Evolutionary conservation across 2,113 vertebrate species (phyloP).

Genomic region (Myxocyprinus asiaticus): DNA sequence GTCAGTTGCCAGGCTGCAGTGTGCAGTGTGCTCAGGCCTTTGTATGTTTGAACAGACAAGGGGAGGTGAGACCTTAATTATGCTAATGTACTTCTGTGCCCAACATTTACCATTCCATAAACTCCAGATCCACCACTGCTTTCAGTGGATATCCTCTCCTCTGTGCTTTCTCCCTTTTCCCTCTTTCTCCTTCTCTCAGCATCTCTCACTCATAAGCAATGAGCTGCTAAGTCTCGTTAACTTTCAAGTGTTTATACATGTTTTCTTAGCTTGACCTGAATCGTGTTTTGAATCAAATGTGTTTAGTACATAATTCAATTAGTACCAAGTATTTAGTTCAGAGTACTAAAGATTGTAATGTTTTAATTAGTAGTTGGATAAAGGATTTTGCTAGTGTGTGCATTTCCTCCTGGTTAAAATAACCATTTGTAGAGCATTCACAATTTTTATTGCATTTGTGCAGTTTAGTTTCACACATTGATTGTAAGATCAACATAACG

Average conservation of each 20-base stretch:
- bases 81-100: constrained; percentile 24
- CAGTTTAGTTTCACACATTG: no score
- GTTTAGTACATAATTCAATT: background rate
- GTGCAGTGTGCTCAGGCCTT: background rate
- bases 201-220: background rate
- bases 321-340: background rate
- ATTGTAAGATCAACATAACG: no score
- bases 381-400: no score
- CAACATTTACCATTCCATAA: constrained; percentile 12
- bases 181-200: background rate
- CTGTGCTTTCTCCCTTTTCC: background rate
- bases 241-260: no score
- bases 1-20: constrained; percentile 38
- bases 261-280: constrained; percentile 3
- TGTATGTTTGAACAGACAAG: constrained; percentile 30
- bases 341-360: constrained; percentile 15
- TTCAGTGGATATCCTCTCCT: background rate
- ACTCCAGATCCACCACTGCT: background rate
- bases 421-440: no score
- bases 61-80: constrained; percentile 30
- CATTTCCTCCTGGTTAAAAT: no score
- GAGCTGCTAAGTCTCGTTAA: no score
- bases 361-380: background rate
- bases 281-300: background rate
- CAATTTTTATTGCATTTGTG: no score